Percentiles rank a stretch among this genome's conserved stretches.
Evolutionary conservation across 2,797 vertebrate species (phyloP).

Genomic region (Onychomys arenicola): DNA sequence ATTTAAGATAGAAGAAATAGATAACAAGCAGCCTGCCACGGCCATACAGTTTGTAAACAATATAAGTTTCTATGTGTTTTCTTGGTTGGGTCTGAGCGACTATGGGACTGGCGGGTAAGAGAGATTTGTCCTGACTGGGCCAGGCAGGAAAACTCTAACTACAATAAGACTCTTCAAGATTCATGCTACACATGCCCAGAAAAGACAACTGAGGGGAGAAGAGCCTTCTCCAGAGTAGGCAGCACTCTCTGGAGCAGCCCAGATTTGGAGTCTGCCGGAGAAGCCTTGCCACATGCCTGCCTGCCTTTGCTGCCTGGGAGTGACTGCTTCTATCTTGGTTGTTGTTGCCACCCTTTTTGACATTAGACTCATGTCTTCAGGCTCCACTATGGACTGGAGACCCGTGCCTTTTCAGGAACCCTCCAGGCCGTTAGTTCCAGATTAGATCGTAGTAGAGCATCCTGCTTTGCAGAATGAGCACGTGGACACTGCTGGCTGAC

Average conservation of each 20-base stretch:
- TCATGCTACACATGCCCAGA: no score
- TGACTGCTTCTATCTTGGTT: background rate
- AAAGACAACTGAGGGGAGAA: background rate
- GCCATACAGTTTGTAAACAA: no score
- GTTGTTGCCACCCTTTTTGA: background rate
- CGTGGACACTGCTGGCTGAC: background rate
- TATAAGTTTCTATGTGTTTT: no score
- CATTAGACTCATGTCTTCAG: background rate
- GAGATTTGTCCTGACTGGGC: no score
- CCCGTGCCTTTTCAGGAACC: background rate
- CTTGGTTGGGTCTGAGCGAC: no score
- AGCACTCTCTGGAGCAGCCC: background rate
- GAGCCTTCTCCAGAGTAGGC: background rate
- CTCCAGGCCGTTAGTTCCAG: background rate
- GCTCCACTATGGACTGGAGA: background rate
- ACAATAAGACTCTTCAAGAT: no score
- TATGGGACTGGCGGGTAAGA: no score
- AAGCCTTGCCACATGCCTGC: background rate
- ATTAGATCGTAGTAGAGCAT: background rate
- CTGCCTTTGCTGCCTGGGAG: background rate
- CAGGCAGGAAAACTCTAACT: no score
- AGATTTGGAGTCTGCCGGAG: background rate
- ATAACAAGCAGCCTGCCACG: no score
- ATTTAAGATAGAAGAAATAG: no score
- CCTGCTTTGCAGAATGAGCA: background rate